phyloP scores from a whole-genome alignment of 1,140 invertebrate genomes.

The Dinothrombium tinctorium region DNA sequence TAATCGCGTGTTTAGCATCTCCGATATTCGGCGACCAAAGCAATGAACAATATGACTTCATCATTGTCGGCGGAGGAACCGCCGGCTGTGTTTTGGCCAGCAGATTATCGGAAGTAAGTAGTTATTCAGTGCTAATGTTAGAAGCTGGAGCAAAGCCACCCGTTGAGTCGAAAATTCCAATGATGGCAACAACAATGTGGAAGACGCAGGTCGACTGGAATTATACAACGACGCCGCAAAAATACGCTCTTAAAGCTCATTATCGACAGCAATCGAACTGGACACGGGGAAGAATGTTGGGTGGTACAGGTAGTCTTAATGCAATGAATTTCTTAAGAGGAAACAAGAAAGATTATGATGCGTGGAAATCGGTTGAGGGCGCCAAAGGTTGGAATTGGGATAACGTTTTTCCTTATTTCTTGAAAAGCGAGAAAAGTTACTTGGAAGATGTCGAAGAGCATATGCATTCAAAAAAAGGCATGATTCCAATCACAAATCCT shows the following conservation, averaged over 20 bases:
- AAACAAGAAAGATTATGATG: constrained; percentile 61
- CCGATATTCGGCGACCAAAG: too few species aligned
- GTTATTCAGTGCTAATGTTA: constrained; percentile 32
- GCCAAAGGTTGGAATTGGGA: constrained; percentile 42
- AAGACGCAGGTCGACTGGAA: not conserved
- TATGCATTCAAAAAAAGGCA: too few species aligned
- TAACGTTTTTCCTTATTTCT: constrained; percentile 40
- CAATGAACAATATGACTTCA: constrained; percentile 16
- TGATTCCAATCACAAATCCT: too few species aligned
- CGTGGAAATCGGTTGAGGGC: constrained; percentile 43
- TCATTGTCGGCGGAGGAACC: constrained; percentile 15
- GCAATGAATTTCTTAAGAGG: constrained; percentile 90
- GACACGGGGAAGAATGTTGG: constrained; percentile 53
- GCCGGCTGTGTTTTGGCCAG: constrained; percentile 14
- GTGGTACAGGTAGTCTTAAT: constrained; percentile 64
- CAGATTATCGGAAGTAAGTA: constrained; percentile 10
- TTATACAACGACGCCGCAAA: not conserved
- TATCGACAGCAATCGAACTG: constrained; percentile 58
- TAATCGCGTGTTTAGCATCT: too few species aligned
- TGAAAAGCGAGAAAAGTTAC: constrained; percentile 26
- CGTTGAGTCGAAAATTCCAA: not conserved
- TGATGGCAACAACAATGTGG: not conserved
- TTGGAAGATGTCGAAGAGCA: too few species aligned
- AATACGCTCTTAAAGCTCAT: too few species aligned
- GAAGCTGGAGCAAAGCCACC: constrained; percentile 28